A percentile compares a stretch with the other conserved stretches of the same genome.
Evolutionary conservation across 2,113 vertebrate species (phyloP).

Genomic region (Urocynchramus pylzowi): DNA sequence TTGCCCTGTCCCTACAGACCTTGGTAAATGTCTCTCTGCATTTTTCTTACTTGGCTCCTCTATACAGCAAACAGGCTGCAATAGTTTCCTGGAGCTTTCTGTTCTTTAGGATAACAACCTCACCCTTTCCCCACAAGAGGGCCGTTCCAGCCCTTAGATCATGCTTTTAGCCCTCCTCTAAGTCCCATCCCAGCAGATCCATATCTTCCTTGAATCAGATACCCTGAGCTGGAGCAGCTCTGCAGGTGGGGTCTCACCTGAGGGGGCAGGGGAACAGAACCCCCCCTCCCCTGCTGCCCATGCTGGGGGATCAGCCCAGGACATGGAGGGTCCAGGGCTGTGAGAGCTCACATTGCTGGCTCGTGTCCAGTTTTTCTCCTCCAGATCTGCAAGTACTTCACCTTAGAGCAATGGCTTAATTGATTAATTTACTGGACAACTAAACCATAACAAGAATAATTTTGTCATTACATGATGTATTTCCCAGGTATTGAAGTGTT

Average conservation of each 20-base stretch:
- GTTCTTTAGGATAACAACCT: not conserved
- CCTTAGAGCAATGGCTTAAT: not conserved
- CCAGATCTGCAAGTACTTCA: not conserved
- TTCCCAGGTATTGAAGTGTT: not conserved
- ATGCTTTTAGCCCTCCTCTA: not conserved
- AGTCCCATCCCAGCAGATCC: not conserved
- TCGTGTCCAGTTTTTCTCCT: not conserved
- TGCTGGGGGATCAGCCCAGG: too few species aligned
- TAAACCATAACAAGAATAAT: not conserved
- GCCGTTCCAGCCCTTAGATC: not conserved
- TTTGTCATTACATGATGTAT: not conserved
- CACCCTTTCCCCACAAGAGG: not conserved
- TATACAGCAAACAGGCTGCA: not conserved
- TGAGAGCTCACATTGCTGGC: not conserved
- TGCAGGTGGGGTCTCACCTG: not conserved
- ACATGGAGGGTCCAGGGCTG: not conserved
- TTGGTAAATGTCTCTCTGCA: not conserved
- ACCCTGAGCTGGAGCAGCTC: not conserved
- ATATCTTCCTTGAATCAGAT: not conserved
- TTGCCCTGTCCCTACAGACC: not conserved
- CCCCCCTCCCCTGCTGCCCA: not conserved
- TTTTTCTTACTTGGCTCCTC: not conserved
- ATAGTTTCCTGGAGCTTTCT: not conserved
- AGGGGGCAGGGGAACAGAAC: not conserved
- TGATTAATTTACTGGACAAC: not conserved